A percentile compares a stretch with the other conserved stretches of the same genome.
phyloP scores from a whole-genome alignment of 2,797 vertebrate species.

The Dendrocincla tyrannina region DNA sequence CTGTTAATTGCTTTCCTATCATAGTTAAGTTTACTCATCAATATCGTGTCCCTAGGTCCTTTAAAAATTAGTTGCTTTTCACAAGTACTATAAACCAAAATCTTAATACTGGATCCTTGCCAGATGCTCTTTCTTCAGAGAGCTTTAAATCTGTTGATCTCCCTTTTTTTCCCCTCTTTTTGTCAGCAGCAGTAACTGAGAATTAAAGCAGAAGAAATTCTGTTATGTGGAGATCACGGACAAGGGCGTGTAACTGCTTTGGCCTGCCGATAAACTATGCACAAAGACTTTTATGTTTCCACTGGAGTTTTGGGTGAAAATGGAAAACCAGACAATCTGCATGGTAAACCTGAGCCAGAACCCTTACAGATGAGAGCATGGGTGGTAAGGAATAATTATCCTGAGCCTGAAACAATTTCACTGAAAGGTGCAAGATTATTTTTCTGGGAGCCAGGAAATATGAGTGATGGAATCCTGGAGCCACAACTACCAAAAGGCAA shows the following conservation, averaged over 20 bases:
- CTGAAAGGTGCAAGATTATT: neutral
- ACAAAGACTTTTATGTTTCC: neutral
- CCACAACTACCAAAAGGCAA: neutral
- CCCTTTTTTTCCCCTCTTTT: neutral
- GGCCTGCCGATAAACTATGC: neutral
- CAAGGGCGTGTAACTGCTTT: neutral
- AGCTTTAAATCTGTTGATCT: neutral
- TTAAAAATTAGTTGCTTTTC: constrained; percentile 3
- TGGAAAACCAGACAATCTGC: neutral
- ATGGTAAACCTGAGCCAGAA: neutral
- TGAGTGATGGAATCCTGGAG: neutral
- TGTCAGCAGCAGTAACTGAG: neutral
- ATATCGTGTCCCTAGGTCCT: neutral
- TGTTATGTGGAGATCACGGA: neutral
- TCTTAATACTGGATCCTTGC: neutral
- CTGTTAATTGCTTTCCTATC: neutral
- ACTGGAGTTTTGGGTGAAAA: neutral
- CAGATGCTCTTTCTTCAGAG: neutral
- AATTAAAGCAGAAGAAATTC: neutral
- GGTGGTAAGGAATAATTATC: neutral
- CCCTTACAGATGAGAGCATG: neutral
- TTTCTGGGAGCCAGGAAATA: neutral
- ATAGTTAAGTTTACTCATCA: neutral
- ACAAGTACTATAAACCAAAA: neutral
- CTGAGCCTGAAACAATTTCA: neutral